phyloP scores from a whole-genome alignment of 2,888 invertebrate genomes.

The Meliscaeva auricollis region DNA sequence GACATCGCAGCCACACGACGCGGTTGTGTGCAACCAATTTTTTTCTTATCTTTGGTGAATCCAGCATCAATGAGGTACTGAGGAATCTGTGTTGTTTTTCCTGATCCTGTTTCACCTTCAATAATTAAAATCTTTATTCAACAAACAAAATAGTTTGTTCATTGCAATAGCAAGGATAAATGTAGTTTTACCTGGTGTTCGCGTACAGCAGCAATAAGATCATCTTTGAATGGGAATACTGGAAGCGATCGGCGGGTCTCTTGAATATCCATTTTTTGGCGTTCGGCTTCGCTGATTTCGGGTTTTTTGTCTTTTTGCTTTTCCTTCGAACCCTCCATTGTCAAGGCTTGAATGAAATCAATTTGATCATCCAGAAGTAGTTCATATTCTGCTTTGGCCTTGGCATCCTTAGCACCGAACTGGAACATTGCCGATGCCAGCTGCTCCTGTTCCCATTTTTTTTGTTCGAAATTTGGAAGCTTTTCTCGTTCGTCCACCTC shows the following conservation, averaged over 20 bases:
- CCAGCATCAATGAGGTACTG: constrained; percentile 98
- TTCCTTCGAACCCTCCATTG: constrained; percentile 89
- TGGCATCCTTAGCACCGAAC: constrained; percentile 96
- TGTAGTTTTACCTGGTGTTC: constrained; percentile 88
- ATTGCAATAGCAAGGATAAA: background rate
- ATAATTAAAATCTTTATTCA: constrained; percentile 91
- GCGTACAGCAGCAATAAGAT: constrained; percentile 95
- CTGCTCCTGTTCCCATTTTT: constrained; percentile 99
- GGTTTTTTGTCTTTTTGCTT: constrained; percentile 85
- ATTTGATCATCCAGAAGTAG: constrained; percentile 97
- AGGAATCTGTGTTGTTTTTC: constrained; percentile 99
- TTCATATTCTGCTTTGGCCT: constrained; percentile 92
- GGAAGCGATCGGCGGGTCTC: constrained; percentile 97
- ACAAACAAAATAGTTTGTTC: constrained; percentile 43
- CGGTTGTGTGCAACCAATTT: constrained; percentile 98
- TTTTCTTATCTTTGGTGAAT: constrained; percentile 92
- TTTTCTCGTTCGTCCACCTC: constrained; percentile 95
- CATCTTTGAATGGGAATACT: constrained; percentile 95
- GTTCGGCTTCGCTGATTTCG: constrained; percentile 88
- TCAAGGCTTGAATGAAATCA: constrained; percentile 96
- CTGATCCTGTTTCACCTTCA: constrained; percentile 99
- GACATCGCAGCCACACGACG: constrained; percentile 99
- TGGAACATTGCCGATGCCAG: constrained; percentile 95
- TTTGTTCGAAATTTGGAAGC: constrained; percentile 92
- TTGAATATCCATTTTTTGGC: constrained; percentile 91